Conservation (phyloP, 2,888 invertebrate species). For the Mythimna albipuncta region DNA sequence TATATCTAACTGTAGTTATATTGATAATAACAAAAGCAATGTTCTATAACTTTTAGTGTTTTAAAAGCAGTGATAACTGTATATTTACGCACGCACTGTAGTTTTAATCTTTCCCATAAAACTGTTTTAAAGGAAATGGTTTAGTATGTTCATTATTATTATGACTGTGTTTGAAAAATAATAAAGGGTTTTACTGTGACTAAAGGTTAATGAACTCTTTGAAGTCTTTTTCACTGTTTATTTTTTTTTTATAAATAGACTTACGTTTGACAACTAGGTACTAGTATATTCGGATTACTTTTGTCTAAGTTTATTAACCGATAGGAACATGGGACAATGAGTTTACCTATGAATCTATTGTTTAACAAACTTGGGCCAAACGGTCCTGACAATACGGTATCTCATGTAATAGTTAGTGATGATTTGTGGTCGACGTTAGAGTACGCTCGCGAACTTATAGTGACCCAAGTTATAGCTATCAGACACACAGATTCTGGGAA, state of each 20-base stretch:
- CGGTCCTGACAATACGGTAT: too few species aligned
- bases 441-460: too few species aligned
- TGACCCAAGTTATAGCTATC: too few species aligned
- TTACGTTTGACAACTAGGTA: neutral
- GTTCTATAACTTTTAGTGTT: constrained; percentile 31
- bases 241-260: neutral
- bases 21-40: constrained; percentile 15
- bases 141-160: constrained; percentile 30
- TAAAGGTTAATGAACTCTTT: constrained; percentile 9
- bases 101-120: constrained; percentile 42
- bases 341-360: too few species aligned
- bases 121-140: constrained; percentile 42
- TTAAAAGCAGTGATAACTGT: constrained; percentile 44
- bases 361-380: too few species aligned
- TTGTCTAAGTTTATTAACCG: too few species aligned
- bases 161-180: constrained; percentile 10
- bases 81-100: constrained; percentile 17
- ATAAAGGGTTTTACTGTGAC: constrained; percentile 9
- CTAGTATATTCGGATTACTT: neutral
- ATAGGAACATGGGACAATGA: too few species aligned
- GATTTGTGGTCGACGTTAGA: too few species aligned
- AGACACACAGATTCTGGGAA: too few species aligned
- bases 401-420: too few species aligned
- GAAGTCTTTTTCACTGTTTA: neutral
- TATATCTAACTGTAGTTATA: constrained; percentile 17